Conservation (phyloP, 2,797 vertebrate species). For the Natrix natrix region DNA sequence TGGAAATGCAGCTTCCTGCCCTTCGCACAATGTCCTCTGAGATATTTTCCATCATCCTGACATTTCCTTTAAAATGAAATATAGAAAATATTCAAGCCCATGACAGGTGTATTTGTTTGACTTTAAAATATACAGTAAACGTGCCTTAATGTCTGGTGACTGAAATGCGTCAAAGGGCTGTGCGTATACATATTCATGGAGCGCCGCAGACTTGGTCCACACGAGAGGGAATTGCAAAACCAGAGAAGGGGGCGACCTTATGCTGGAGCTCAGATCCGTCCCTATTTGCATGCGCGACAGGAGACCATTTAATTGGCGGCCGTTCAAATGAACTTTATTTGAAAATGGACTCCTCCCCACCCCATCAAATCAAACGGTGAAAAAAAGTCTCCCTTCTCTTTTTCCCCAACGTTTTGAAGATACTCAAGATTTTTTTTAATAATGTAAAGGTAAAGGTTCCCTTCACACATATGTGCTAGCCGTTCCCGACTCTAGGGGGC, state of each 20-base stretch:
- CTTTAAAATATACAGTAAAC: conserved; percentile 76
- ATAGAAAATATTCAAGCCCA: conserved; percentile 75
- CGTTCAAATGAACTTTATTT: conserved; percentile 44
- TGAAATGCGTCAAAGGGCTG: conserved; percentile 62
- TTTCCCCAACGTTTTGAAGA: conserved; percentile 38
- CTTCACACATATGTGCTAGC: no score
- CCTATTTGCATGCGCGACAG: conserved; percentile 37
- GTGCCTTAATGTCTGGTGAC: conserved; percentile 73
- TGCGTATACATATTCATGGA: conserved; percentile 74
- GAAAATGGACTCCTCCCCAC: not conserved
- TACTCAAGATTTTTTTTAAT: not conserved
- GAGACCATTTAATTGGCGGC: conserved; percentile 68
- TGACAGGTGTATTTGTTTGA: conserved; percentile 81
- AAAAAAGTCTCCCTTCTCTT: conserved; percentile 17
- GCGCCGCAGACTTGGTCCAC: conserved; percentile 48
- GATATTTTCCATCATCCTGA: conserved; percentile 81
- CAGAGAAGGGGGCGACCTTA: conserved; percentile 67
- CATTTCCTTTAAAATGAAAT: conserved; percentile 83
- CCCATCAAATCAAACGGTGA: conserved; percentile 34
- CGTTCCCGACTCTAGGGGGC: no score
- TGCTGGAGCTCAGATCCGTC: conserved; percentile 48
- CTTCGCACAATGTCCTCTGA: conserved; percentile 71
- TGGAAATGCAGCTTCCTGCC: conserved; percentile 58
- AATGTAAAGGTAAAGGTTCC: no score
- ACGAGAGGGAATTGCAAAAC: conserved; percentile 55